Conservation (phyloP, 1,140 invertebrate species). For the Bathynomus jamesi region DNA sequence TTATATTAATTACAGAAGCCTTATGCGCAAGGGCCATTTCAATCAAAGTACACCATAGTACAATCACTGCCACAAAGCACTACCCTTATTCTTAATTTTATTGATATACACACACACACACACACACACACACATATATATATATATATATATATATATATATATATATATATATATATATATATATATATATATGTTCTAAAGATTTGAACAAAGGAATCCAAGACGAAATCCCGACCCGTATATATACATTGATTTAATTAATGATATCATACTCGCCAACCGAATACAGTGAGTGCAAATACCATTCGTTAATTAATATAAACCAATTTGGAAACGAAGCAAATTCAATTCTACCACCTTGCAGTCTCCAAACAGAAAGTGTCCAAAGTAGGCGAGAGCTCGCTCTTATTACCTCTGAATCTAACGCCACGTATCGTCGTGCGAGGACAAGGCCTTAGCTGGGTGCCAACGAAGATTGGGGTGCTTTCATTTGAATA, state of each 20-base stretch:
- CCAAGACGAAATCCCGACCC: neutral
- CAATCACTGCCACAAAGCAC: no score
- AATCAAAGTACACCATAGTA: no score
- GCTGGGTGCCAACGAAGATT: neutral
- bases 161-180: slow-evolving; percentile 2
- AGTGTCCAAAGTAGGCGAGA: neutral
- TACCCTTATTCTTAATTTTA: no score
- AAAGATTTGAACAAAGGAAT: neutral
- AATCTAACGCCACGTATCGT: neutral
- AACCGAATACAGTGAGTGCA: neutral
- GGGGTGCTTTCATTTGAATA: neutral
- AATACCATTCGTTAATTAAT: neutral
- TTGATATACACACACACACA: no score
- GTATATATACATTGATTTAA: neutral
- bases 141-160: neutral
- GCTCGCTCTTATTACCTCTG: neutral
- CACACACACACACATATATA: no score
- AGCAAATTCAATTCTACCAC: neutral
- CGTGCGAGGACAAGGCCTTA: neutral
- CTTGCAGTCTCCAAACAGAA: neutral
- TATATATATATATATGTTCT: neutral
- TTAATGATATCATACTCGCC: neutral
- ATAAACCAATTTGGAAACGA: neutral
- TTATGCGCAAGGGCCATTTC: no score
- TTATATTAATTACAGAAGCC: no score